Conservation (phyloP, 2,888 invertebrate species). For the Philhelius pedissequus region DNA sequence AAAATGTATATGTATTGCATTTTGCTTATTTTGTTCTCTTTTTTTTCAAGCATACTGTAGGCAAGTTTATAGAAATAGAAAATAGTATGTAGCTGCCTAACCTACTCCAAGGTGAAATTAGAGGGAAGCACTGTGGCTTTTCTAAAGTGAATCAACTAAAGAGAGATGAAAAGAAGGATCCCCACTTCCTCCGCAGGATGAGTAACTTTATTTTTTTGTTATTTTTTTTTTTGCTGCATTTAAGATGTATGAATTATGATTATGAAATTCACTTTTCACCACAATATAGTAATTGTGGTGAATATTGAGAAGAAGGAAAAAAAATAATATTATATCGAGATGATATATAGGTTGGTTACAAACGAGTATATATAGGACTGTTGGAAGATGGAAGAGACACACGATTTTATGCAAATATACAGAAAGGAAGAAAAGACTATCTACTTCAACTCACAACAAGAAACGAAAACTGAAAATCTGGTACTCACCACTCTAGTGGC, state of each 20-base stretch:
- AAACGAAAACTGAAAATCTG: background rate
- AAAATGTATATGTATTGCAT: slow-evolving; percentile 33
- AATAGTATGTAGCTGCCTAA: background rate
- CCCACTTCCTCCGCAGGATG: slow-evolving; percentile 8
- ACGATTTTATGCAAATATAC: background rate
- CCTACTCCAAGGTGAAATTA: slow-evolving; percentile 44
- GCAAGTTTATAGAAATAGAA: slow-evolving; percentile 40
- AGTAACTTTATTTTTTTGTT: slow-evolving; percentile 4
- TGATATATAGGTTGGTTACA: background rate
- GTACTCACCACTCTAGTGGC: slow-evolving; percentile 61
- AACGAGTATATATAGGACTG: background rate
- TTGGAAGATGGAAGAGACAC: background rate
- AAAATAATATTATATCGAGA: background rate
- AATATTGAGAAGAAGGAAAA: background rate
- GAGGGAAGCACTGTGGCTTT: background rate
- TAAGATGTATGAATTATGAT: background rate
- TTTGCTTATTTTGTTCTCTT: background rate
- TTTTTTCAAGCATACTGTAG: background rate
- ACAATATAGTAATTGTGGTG: background rate
- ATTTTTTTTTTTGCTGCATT: slow-evolving; percentile 12
- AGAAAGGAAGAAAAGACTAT: background rate
- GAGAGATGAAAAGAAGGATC: slow-evolving; percentile 12
- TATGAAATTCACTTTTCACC: slow-evolving; percentile 37
- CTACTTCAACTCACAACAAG: background rate
- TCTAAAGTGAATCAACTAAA: slow-evolving; percentile 5